Base-by-base conservation (phyloP, 2,888 invertebrate species). In the Alcis repandata region DNA sequence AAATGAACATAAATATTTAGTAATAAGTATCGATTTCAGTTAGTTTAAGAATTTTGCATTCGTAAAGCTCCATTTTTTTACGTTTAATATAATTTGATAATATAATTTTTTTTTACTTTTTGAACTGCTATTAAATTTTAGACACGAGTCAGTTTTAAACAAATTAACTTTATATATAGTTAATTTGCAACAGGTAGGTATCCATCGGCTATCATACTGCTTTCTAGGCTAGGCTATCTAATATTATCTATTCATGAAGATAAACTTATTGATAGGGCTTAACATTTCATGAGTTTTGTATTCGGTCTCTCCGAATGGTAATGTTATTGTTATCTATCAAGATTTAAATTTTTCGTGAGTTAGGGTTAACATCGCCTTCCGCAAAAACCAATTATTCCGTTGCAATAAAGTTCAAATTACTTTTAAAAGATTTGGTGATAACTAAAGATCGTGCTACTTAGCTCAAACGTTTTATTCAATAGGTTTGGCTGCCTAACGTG, bases 381-480 rank as follows among this genome's bases (percentile, higher is more conserved):
- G 3, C 4, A 13, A n/a, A n/a, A n/a, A n/a, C 17, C 56, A n/a
- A 45, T 56, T 45, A 15, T 45, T 9, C n/a, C 17, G 1, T 11
- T 27, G 56, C 15, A 45, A 56, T 45, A 56, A 33, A 33, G 45
- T 33, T 19, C n/a, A 45, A 45, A 43, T 33, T 45, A 33, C 8
- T n/a, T 19, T 36, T 19, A 17, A 32, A 20, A 45, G 56, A 56
- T 56, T 45, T 19, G 9, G 32, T 36, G 56, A 56, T 56, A 46
- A 43, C 11, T 27, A 56, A 43, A 36, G 56, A 20, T 45, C 56
- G 45, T 56, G 43, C 43, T 63, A 53, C 60, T 59, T 51, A 59
- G 20, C 41, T 15, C 51, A 61, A 57, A 66, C 58, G 53, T 59
- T 59, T 41, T 40, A 41, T 59, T 53, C 17, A 59, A 38, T 59